phyloP scores from a whole-genome alignment of 2,888 invertebrate genomes.

The Petrolisthes cinctipes region DNA sequence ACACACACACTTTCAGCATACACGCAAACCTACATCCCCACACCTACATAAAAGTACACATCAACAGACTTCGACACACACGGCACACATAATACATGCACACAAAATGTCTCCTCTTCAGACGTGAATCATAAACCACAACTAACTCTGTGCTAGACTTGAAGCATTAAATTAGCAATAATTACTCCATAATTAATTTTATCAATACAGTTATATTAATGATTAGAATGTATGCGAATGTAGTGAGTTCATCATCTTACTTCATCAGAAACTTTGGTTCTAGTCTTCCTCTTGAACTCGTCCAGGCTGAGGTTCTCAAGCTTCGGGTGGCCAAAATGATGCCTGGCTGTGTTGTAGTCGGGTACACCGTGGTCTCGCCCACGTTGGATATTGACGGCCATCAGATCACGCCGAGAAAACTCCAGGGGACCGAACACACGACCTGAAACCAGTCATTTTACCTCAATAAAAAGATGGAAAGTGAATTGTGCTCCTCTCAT shows the following conservation, averaged over 20 bases:
- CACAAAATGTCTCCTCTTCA: too few relatives aligned
- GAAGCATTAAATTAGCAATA: not conserved
- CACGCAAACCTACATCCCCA: too few relatives aligned
- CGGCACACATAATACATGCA: too few relatives aligned
- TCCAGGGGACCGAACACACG: slow-evolving; percentile 75
- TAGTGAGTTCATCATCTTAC: slow-evolving; percentile 23
- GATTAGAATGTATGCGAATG: too few relatives aligned
- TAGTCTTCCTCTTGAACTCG: slow-evolving; percentile 61
- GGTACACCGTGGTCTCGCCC: slow-evolving; percentile 75
- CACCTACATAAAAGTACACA: too few relatives aligned
- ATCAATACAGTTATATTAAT: not conserved
- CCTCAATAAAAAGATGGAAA: too few relatives aligned
- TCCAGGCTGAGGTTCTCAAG: slow-evolving; percentile 66
- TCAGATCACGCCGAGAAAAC: slow-evolving; percentile 75
- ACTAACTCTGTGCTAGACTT: not conserved
- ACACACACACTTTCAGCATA: too few relatives aligned
- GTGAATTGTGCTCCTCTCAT: too few relatives aligned
- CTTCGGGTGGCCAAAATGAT: slow-evolving; percentile 72
- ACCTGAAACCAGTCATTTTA: slow-evolving; percentile 62
- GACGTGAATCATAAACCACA: too few relatives aligned
- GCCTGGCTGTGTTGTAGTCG: slow-evolving; percentile 75
- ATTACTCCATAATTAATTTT: not conserved
- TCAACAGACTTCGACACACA: too few relatives aligned
- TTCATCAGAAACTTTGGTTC: slow-evolving; percentile 46
- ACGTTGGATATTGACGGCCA: slow-evolving; percentile 75